A percentile compares a stretch with the other conserved stretches of the same genome.
Evolutionary conservation across 2,888 invertebrate genomes (phyloP).

Genomic region (Eilema griseolum): DNA sequence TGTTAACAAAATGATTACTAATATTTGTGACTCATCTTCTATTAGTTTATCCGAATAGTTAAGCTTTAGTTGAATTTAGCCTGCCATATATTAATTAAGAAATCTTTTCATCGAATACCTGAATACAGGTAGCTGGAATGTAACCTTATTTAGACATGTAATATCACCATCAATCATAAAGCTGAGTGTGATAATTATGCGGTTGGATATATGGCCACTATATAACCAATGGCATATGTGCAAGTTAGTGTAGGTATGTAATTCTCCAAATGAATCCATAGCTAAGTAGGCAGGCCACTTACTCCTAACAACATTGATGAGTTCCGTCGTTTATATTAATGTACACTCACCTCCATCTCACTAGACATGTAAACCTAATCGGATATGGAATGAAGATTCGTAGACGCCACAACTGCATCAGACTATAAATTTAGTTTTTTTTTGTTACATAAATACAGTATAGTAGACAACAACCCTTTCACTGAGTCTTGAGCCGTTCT

Average conservation of each 20-base stretch:
- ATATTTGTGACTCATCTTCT: neutral
- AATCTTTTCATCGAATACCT: neutral
- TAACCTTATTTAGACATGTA: conserved; percentile 17
- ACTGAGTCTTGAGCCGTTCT: no score
- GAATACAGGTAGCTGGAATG: neutral
- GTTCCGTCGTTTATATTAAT: neutral
- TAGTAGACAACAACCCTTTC: no score
- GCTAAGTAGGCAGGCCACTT: neutral
- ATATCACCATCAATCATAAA: conserved; percentile 40
- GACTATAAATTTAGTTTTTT: no score
- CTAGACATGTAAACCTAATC: no score
- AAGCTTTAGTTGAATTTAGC: neutral
- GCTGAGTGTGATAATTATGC: conserved; percentile 35
- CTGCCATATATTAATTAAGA: neutral
- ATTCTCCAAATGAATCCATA: neutral
- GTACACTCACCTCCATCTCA: neutral
- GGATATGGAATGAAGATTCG: no score
- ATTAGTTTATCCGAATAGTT: neutral
- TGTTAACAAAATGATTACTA: no score
- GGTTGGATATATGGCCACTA: conserved; percentile 18
- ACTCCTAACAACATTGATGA: neutral
- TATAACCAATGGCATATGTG: conserved; percentile 14
- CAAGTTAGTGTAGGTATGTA: conserved; percentile 11
- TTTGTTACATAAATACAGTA: no score
- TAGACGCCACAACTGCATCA: no score